These are phyloP conservation scores for Drosophila anomelani DNA, from an alignment of 2,888 invertebrate genomes.

Conservation along the genomic window DNA sequence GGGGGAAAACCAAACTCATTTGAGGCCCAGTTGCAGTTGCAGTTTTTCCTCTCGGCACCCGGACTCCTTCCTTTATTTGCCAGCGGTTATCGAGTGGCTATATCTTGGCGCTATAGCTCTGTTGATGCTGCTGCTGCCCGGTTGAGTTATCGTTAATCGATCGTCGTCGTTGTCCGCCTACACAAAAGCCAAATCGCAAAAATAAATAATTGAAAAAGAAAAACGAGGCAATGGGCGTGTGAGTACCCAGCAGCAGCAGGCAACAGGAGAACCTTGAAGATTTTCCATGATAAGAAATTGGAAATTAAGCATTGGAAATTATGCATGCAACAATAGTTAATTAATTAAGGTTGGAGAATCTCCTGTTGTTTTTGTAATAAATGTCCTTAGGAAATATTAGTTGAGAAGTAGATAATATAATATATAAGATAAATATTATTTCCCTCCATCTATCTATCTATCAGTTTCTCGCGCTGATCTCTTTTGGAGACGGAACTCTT, in stretches of 20 bases:
- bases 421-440: neutral
- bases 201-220: slow-evolving; percentile 48
- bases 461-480: too few species aligned
- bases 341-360: neutral
- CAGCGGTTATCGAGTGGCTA: slow-evolving; percentile 65
- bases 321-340: neutral
- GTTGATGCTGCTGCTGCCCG: slow-evolving; percentile 37
- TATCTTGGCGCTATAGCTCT: slow-evolving; percentile 52
- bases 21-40: slow-evolving; percentile 38
- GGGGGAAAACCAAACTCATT: slow-evolving; percentile 29
- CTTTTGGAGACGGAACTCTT: too few species aligned
- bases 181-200: slow-evolving; percentile 52
- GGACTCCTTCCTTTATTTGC: slow-evolving; percentile 6
- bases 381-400: neutral
- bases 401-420: neutral
- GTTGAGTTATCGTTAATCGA: slow-evolving; percentile 73
- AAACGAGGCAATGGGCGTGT: slow-evolving; percentile 26
- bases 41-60: neutral
- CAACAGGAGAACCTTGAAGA: neutral
- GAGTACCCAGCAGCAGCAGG: slow-evolving; percentile 3
- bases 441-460: too few species aligned
- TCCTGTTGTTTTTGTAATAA: neutral
- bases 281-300: slow-evolving; percentile 6
- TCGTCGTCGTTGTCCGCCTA: slow-evolving; percentile 57
- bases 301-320: slow-evolving; percentile 13